phyloP scores from a whole-genome alignment of 2,113 vertebrate genomes.

The Alouatta palliata region DNA sequence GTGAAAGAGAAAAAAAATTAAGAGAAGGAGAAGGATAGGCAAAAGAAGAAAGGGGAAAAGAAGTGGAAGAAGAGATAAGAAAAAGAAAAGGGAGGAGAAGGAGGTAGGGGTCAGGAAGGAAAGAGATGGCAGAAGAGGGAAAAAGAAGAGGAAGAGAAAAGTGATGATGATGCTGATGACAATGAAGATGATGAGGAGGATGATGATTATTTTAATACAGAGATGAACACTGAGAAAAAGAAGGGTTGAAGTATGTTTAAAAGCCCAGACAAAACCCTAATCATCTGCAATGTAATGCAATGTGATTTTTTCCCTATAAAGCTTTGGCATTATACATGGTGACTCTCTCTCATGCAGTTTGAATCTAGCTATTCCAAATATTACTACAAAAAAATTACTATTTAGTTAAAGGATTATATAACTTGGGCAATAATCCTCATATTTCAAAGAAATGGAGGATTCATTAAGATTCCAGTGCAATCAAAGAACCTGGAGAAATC shows the following conservation, averaged over 20 bases:
- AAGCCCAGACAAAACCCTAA: not conserved
- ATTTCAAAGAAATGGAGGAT: slow-evolving; percentile 54
- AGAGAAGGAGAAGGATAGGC: not conserved
- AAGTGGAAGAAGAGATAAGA: not conserved
- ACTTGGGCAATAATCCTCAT: not conserved
- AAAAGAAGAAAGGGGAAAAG: not conserved
- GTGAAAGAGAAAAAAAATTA: not conserved
- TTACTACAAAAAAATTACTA: slow-evolving; percentile 39
- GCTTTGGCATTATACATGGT: not conserved
- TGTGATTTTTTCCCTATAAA: not conserved
- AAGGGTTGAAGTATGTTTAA: not conserved
- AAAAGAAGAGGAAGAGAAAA: not conserved
- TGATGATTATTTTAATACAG: not conserved
- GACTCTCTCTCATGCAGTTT: not conserved
- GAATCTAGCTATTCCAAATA: slow-evolving; percentile 40
- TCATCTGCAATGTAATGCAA: not conserved
- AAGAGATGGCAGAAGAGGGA: not conserved
- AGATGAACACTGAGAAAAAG: not conserved
- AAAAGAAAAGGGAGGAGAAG: not conserved
- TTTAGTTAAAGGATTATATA: slow-evolving; percentile 25
- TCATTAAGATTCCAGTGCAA: not conserved
- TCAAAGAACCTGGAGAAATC: slow-evolving; percentile 35
- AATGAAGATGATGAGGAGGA: no score
- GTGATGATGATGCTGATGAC: not conserved
- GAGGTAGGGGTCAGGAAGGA: not conserved